Evolutionary conservation across 2,888 invertebrate genomes (phyloP), one percentile per base, ranked within the genome.

Genomic region (Acleris holmiana): DNA sequence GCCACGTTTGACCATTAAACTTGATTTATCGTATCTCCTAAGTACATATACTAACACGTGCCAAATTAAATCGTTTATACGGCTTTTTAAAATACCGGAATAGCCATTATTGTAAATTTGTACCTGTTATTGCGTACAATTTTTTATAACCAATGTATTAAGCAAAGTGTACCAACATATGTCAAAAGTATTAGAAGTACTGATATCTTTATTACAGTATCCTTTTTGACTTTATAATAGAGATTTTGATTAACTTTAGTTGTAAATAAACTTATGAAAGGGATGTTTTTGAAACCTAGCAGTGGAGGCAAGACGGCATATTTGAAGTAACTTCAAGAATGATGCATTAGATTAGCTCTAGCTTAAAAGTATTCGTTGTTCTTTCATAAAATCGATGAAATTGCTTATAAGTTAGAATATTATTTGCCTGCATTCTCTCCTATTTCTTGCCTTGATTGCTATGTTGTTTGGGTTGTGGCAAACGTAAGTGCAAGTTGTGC

Each of bases 361-460:
- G n/a, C 17, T 44, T 2, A 44, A 0, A n/a, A 44, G 44, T n/a
- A n/a, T 41, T n/a, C 41, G n/a, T 41, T 15, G 8, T 2, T 23
- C n/a, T 50, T 21, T 15, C 23, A 19, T 15, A 21, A 21, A 17
- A 35, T 40, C 10, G 5, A n/a, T 15, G 4, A 6, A 29, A 44
- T 35, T 35, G 13, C 35, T 35, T 35, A 35, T 4, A 4, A 35
- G 13, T 13, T 35, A 35, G 17, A 5, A n/a, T 0, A 44, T 44
- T 1, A n/a, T 44, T 17, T 60, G 51, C 10, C 29, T 61, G 50
- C 19, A 29, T 54, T 49, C 44, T 19, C 51, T 53, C 47, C 51
- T 66, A 61, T 46, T 44, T 77, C 82, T 91, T 92, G 91, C 91
- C 89, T 89, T 71, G 72, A 80, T 86, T 90, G 91, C 91, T 92